Evolutionary conservation across 2,113 vertebrate genomes (phyloP).

Genomic region (Notothenia coriiceps): DNA sequence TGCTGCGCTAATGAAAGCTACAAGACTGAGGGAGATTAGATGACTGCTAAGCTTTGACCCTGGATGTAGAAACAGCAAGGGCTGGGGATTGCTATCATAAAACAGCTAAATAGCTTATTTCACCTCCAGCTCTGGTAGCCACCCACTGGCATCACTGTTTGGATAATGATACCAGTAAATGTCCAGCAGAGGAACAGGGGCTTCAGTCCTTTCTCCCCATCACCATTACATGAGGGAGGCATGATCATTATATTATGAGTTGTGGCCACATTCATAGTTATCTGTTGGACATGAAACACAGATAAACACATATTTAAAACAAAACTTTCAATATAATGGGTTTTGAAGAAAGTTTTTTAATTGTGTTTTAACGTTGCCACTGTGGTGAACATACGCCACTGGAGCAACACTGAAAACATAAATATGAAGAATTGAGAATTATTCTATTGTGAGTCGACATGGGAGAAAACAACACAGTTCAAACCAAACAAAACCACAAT

Average conservation of each 20-base stretch:
- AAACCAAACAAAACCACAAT: not conserved
- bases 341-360: conserved; percentile 2
- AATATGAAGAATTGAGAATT: not conserved
- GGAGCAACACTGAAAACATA: conserved; percentile 1
- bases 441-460: too few species aligned
- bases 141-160: conserved; percentile 79
- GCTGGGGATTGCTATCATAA: conserved; percentile 82
- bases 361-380: conserved; percentile 1
- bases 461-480: not conserved
- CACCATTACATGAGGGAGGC: conserved; percentile 59
- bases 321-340: not conserved
- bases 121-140: conserved; percentile 87
- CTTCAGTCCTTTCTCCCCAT: conserved; percentile 36
- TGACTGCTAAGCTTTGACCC: conserved; percentile 76
- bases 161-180: conserved; percentile 86
- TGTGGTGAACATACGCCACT: not conserved
- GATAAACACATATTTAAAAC: not conserved
- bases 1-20: conserved; percentile 76
- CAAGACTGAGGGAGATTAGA: conserved; percentile 65
- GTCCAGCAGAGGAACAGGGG: conserved; percentile 70
- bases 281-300: conserved; percentile 22
- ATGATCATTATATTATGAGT: conserved; percentile 65
- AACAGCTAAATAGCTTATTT: conserved; percentile 87
- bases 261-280: conserved; percentile 17
- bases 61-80: conserved; percentile 74